A percentile compares a stretch with the other conserved stretches of the same genome.
phyloP scores from a whole-genome alignment of 2,888 invertebrate species.

The Hydriomena furcata region DNA sequence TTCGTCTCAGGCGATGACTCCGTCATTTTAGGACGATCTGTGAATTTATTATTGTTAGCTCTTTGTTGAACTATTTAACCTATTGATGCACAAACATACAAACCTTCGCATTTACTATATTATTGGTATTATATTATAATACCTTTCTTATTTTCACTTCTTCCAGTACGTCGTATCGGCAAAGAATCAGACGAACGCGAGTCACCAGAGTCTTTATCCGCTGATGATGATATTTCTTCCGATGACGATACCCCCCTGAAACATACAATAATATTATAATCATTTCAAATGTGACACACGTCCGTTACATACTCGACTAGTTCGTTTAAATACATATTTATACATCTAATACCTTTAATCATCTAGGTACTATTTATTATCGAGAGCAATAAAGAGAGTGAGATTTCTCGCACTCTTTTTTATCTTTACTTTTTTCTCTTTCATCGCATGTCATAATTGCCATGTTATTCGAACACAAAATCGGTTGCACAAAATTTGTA shows the following conservation, averaged over 20 bases:
- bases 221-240: conserved; percentile 74
- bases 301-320: background rate
- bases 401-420: too few relatives aligned
- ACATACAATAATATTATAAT: background rate
- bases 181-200: conserved; percentile 68
- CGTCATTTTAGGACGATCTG: conserved; percentile 64
- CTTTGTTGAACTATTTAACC: too few relatives aligned
- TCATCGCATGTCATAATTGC: too few relatives aligned
- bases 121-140: background rate
- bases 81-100: too few relatives aligned
- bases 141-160: conserved; percentile 67
- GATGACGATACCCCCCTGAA: conserved; percentile 54
- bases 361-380: too few relatives aligned
- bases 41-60: conserved; percentile 1
- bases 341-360: too few relatives aligned
- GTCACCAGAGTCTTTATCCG: conserved; percentile 60
- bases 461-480: too few relatives aligned
- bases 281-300: background rate
- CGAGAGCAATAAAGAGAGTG: too few relatives aligned
- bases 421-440: too few relatives aligned
- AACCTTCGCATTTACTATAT: too few relatives aligned
- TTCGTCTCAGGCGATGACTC: conserved; percentile 77
- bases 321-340: too few relatives aligned
- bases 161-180: conserved; percentile 63
- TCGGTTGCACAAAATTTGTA: too few relatives aligned